A percentile compares a stretch with the other conserved stretches of the same genome.
These are phyloP conservation scores for Lepidothrix coronata DNA, from an alignment of 2,113 vertebrate genomes.

Conservation along the genomic window DNA sequence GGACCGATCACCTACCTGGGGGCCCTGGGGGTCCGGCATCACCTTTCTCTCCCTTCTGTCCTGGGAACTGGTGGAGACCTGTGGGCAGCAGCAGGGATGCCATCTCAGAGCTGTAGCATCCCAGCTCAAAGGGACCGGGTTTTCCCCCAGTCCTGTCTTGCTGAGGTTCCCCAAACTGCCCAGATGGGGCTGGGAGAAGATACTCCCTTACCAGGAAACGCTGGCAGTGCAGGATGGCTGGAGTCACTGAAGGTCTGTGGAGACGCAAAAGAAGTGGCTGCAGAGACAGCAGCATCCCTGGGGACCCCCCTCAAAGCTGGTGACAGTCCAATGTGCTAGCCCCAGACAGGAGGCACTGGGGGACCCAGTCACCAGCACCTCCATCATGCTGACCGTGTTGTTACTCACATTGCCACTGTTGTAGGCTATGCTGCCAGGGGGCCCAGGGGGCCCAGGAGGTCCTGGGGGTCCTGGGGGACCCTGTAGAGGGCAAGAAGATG, in stretches of 20 bases:
- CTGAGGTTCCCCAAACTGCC: rapidly evolving
- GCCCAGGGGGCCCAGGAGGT: slow-evolving; percentile 79
- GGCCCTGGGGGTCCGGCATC: slow-evolving; percentile 65
- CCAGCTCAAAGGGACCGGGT: neutral
- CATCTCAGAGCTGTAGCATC: neutral
- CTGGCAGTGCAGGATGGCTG: slow-evolving; percentile 48
- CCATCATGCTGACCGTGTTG: rapidly evolving
- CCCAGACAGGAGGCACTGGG: neutral
- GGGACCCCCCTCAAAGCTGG: neutral
- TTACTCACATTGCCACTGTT: slow-evolving; percentile 59
- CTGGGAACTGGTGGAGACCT: slow-evolving; percentile 68
- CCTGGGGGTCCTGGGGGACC: slow-evolving; percentile 77
- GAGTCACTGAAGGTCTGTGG: slow-evolving; percentile 47
- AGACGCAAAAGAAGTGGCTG: neutral
- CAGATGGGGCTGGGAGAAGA: neutral
- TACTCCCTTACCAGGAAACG: slow-evolving; percentile 52
- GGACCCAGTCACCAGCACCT: neutral
- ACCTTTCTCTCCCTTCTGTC: slow-evolving; percentile 85
- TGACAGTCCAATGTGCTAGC: neutral
- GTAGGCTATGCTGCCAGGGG: slow-evolving; percentile 44
- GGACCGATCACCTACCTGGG: slow-evolving; percentile 67
- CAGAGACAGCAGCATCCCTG: neutral
- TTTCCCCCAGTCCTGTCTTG: neutral
- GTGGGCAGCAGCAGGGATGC: neutral
- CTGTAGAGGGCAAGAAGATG: neutral